These are phyloP conservation scores for Bergia puertoricense DNA, from an alignment of 92 coral and sea anemone species.

Conservation along the genomic window DNA sequence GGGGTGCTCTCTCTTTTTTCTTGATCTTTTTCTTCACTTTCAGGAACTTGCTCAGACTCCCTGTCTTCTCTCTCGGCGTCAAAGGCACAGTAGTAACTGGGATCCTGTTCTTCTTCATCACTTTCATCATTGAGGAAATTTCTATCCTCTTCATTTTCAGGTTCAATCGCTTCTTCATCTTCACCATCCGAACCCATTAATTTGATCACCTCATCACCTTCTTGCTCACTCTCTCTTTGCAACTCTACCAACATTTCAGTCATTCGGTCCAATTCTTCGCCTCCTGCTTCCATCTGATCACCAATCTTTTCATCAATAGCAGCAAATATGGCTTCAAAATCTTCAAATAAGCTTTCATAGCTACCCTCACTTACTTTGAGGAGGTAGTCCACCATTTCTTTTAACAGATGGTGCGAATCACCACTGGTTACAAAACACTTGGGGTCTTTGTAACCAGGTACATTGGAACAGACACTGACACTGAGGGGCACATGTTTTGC, in stretches of 20 bases:
- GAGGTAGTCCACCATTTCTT: conserved; percentile 14
- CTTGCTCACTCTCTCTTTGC: not conserved
- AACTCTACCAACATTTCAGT: not conserved
- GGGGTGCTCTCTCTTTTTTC: not conserved
- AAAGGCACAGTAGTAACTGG: conserved; percentile 35
- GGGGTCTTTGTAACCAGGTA: conserved; percentile 37
- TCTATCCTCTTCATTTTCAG: conserved; percentile 41
- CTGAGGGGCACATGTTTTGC: conserved; percentile 54
- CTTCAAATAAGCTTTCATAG: not conserved
- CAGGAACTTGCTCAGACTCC: not conserved
- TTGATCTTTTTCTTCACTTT: not conserved
- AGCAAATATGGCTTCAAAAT: not conserved
- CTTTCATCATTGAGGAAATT: conserved; percentile 22
- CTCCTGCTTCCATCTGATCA: not conserved
- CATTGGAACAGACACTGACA: conserved; percentile 27
- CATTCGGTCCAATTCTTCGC: not conserved
- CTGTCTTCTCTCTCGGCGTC: conserved; percentile 31
- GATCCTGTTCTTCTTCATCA: conserved; percentile 14
- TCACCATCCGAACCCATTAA: not conserved
- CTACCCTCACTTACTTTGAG: conserved; percentile 21
- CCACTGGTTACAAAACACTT: not conserved
- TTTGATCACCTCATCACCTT: not conserved
- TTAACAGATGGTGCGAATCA: conserved; percentile 20
- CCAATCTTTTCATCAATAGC: conserved; percentile 7
- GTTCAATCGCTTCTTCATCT: conserved; percentile 32